Evolutionary conservation across 2,888 invertebrate species (phyloP), one percentile per base, ranked within the genome.

Genomic region (Limenitis camilla): DNA sequence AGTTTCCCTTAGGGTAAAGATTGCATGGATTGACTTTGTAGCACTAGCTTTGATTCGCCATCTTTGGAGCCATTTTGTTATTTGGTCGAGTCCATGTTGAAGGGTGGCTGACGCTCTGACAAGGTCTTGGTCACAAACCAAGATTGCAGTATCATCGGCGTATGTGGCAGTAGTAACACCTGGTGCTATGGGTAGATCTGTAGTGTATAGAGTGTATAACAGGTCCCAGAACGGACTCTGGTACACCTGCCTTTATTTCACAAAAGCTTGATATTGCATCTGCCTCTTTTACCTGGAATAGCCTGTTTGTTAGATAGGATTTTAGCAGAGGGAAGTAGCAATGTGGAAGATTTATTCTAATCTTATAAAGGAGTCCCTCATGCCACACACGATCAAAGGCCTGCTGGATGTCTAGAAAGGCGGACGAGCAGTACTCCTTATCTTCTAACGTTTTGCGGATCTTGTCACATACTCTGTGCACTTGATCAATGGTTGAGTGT

Each of bases 401-500:
- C 53, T 5, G 53, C 57, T 11, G 30, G 32, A 28, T 57, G 50
- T 19, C 53, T 55, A 2, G 53, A 52, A 32, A 52, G 52, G 5
- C 56, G n/a, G 49, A 36, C 0, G 54, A 45, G 36, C 53, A 54
- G 42, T 51, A 59, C 40, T 53, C 45, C 30, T 57, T 58, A n/a
- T 52, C 42, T 44, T 61, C 59, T 9, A 59, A 40, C 1, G 58
- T 33, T 47, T 45, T 29, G 56, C 58, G 11, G 39, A 46, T 6
- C 53, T 8, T 2, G 36, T 44, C 10, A 41, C 27, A 28, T n/a
- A 61, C 55, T 55, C 60, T 31, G 32, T 61, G 59, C 0, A 58
- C 52, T 48, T 59, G 58, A 40, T 62, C 56, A 19, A 53, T 33
- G 9, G 60, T 62, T 5, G 45, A 36, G 36, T 62, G 60, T 1